These are phyloP conservation scores for Spodoptera littoralis DNA, from an alignment of 2,888 invertebrate genomes.

Conservation along the genomic window DNA sequence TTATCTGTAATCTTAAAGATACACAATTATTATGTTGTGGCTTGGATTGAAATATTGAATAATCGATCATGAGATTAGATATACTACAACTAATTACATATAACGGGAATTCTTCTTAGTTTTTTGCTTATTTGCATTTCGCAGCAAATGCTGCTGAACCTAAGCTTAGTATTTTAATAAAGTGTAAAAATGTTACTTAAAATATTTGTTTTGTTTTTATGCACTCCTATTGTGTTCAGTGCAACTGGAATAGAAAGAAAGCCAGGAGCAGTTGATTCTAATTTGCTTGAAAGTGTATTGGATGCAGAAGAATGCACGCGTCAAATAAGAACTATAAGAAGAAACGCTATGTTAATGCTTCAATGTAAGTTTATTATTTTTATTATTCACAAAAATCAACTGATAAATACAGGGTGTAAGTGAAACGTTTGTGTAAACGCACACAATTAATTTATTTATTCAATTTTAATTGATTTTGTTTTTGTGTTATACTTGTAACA, in stretches of 20 bases:
- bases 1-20: slow-evolving; percentile 11
- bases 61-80: slow-evolving; percentile 27
- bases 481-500: too few species aligned
- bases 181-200: slow-evolving; percentile 16
- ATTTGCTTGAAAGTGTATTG: slow-evolving; percentile 32
- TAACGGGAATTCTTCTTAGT: slow-evolving; percentile 26
- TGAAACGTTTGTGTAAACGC: too few species aligned
- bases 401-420: too few species aligned
- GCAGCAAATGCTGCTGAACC: neutral
- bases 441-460: too few species aligned
- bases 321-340: slow-evolving; percentile 32
- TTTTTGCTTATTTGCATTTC: slow-evolving; percentile 5
- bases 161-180: neutral
- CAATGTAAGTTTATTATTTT: slow-evolving; percentile 35
- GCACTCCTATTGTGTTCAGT: slow-evolving; percentile 15
- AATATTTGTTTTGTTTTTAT: slow-evolving; percentile 23
- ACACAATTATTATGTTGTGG: neutral
- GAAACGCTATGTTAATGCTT: slow-evolving; percentile 38
- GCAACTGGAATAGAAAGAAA: slow-evolving; percentile 13
- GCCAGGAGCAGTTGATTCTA: slow-evolving; percentile 18
- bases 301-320: slow-evolving; percentile 44
- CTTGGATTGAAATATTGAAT: slow-evolving; percentile 2
- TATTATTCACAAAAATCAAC: neutral
- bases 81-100: slow-evolving; percentile 12
- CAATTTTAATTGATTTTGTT: too few species aligned